Conservation (phyloP, 2,888 invertebrate genomes). For the Nymphalis c-album region DNA sequence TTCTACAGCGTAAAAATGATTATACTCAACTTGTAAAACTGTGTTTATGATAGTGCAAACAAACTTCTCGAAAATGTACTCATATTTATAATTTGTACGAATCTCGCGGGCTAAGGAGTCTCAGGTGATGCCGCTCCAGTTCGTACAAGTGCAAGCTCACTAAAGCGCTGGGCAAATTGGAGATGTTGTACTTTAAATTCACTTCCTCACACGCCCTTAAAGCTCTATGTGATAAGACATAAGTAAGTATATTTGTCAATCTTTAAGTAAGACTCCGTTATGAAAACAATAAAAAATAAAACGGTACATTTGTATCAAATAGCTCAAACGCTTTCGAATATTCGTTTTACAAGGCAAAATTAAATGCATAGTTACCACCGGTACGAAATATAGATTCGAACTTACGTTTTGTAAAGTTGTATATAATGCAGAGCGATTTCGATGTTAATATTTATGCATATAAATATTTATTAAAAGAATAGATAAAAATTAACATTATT, state of each 20-base stretch:
- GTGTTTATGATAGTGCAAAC: slow-evolving; percentile 1
- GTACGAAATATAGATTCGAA: no score
- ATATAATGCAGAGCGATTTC: no score
- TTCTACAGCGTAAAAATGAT: neutral
- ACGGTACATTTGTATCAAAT: no score
- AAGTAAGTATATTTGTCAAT: slow-evolving; percentile 1
- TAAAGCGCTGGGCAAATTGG: slow-evolving; percentile 13
- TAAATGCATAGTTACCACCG: no score
- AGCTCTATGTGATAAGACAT: slow-evolving; percentile 9
- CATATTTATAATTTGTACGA: slow-evolving; percentile 19
- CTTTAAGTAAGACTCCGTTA: neutral
- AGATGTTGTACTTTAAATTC: slow-evolving; percentile 18
- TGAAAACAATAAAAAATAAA: no score
- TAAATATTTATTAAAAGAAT: no score
- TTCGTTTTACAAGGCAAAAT: no score
- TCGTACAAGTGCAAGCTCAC: slow-evolving; percentile 11
- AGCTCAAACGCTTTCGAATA: no score
- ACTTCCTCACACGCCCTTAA: neutral
- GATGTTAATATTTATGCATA: no score
- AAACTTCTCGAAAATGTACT: neutral
- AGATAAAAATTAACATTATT: no score
- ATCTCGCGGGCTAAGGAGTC: slow-evolving; percentile 8
- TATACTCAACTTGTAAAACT: neutral
- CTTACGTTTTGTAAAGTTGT: no score
- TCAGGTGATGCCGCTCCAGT: slow-evolving; percentile 10